A percentile compares a stretch with the other conserved stretches of the same genome.
These are phyloP conservation scores for Oxygymnocypris stewartii DNA, from an alignment of 2,113 vertebrate genomes.

Conservation along the genomic window DNA sequence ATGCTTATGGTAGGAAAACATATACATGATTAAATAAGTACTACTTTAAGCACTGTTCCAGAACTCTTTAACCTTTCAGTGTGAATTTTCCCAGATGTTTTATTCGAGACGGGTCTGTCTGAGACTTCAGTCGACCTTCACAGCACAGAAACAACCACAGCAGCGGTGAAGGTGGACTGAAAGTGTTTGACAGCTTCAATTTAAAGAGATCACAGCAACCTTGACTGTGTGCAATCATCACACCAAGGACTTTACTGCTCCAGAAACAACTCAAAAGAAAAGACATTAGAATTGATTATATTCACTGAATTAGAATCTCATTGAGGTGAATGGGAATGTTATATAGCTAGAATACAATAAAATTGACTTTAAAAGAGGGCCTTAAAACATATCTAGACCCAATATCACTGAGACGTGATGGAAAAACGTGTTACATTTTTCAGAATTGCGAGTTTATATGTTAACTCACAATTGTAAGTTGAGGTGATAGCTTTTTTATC, in stretches of 20 bases:
- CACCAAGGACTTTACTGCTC: conserved; percentile 26
- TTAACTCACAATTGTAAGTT: too few species aligned
- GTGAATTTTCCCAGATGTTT: conserved; percentile 5
- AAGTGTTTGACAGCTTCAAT: conserved; percentile 47
- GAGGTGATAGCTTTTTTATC: too few species aligned
- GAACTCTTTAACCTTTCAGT: conserved; percentile 5
- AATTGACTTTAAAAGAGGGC: neutral
- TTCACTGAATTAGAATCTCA: neutral
- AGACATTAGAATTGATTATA: neutral
- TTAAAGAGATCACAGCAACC: conserved; percentile 50
- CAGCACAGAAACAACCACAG: neutral
- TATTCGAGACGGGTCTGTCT: neutral
- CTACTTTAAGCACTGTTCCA: neutral
- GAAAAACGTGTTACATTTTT: too few species aligned
- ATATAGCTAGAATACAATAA: neutral
- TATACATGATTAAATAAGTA: neutral
- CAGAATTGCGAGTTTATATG: too few species aligned
- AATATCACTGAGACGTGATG: neutral
- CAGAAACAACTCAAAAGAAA: conserved; percentile 15
- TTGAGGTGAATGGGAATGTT: neutral
- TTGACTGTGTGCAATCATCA: conserved; percentile 36
- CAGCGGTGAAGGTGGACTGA: conserved; percentile 8
- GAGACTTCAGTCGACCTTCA: conserved; percentile 24
- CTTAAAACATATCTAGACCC: neutral
- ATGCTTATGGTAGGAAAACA: neutral